These are phyloP conservation scores for Aphaenogaster ashmeadi DNA, from an alignment of 1,140 invertebrate genomes.

Conservation along the genomic window DNA sequence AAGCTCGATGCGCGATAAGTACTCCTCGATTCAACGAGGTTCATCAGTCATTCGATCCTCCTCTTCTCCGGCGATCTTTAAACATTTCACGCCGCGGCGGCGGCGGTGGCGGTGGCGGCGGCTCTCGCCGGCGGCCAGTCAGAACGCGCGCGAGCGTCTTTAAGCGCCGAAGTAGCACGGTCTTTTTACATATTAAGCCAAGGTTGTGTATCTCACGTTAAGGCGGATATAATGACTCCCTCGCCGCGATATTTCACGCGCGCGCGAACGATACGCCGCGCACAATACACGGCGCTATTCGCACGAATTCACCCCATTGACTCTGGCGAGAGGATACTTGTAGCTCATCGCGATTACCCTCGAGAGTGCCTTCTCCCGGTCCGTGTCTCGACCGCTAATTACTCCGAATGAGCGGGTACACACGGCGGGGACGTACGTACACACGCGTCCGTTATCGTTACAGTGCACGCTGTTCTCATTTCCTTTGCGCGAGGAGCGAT, in stretches of 20 bases:
- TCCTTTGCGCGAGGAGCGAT: constrained; percentile 22
- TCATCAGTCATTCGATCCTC: constrained; percentile 68
- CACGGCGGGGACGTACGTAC: not conserved
- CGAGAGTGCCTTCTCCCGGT: constrained; percentile 15
- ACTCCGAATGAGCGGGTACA: constrained; percentile 46
- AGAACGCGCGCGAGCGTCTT: constrained; percentile 33
- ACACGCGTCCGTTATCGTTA: constrained; percentile 12
- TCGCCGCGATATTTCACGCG: constrained; percentile 14
- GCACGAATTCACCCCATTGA: constrained; percentile 44
- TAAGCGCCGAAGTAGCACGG: constrained; percentile 36
- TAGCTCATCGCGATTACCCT: constrained; percentile 38
- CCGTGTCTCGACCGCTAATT: constrained; percentile 30
- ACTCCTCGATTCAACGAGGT: constrained; percentile 69
- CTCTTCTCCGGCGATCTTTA: constrained; percentile 58
- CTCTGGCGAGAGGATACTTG: constrained; percentile 41
- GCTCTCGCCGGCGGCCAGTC: constrained; percentile 41
- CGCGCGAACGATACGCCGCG: not conserved
- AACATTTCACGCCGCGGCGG: constrained; percentile 63
- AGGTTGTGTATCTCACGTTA: constrained; percentile 24
- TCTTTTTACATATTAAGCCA: constrained; percentile 51
- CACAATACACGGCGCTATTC: not conserved
- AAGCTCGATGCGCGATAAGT: constrained; percentile 66
- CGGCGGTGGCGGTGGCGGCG: constrained; percentile 17
- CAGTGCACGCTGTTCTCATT: constrained; percentile 22
- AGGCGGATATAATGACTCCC: constrained; percentile 45